Base-by-base conservation (phyloP, 2,888 invertebrate species). In the Petrolisthes manimaculis region DNA sequence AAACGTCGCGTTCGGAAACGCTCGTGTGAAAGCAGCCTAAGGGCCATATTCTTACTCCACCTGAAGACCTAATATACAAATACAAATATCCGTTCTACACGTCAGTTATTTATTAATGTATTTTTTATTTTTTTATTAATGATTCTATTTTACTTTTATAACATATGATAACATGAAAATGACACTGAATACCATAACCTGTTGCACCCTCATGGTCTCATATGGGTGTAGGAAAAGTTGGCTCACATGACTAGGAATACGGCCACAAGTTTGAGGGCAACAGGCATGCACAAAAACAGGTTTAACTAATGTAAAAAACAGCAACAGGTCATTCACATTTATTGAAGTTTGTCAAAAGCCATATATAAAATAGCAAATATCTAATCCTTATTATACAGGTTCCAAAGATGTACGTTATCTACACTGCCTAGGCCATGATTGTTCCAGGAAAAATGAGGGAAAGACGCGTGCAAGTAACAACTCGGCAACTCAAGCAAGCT, bases 361-460 rank as follows among this genome's bases (percentile, higher is more conserved):
- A 88, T 88, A 84, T 88, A 88, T 88, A 88, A 88, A 88, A 88
- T 88, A 88, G 88, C 88, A 88, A 88, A 88, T 88, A 86, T 88
- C 88, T 88, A 88, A 88, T 55, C 84, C 88, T 84, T 88, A 88
- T 69, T 61, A 75, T 88, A 88, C 88, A 88, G 74, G 84, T 84
- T 84, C 80, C 84, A 88, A 84, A 75, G 83, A 81, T 69, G 24
- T 61, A 69, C 75, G 54, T 55, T 75, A 88, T 88, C 84, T 84
- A 88, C 88, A 84, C 88, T 88, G 88, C 84, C 88, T 81, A 84
- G 84, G 82, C 88, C 88, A 84, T 84, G 88, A 88, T 88, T 88
- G 84, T 88, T 84, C 84, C 80, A n/a, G 55, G 74, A 51, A 84
- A 79, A 79, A 79, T 77, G 75, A 55, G 74, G 55, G 69, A 61